Evolutionary conservation across 2,113 vertebrate species (phyloP), one percentile per base, ranked within the genome.

Genomic region (Phoxinus phoxinus): DNA sequence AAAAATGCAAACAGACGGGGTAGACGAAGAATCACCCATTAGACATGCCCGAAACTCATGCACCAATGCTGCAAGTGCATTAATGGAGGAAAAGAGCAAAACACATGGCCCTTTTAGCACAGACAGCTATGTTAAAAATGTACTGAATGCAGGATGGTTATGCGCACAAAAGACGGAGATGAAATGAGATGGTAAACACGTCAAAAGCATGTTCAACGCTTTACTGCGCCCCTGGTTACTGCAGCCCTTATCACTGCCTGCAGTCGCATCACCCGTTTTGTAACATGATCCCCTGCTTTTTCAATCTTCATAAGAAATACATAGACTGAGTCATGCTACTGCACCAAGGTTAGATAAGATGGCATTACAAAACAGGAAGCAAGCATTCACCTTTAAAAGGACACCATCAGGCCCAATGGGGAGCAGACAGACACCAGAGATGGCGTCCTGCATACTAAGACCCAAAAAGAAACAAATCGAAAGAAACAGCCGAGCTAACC

Each of bases 61-160:
- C 23, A 10, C 15, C 7, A 27, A 27, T 13, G 9, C 35, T 74
- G n/a, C 9, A 77, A 71, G 25, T 46, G 35, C 69, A 59, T 72
- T 46, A 46, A 53, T 15, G 41, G 35, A 15, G 30, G 37, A 23
- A 56, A 35, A 76, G 67, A 12, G 73, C 56, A 65, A 84, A 32
- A 9, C 51, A 32, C 35, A 44, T 3, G 4, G 10, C 10, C 1
- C 12, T 25, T 61, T 61, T 32, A 69, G 37, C 61, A 17, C 44
- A 79, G 32, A 8, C 61, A 80, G 84, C 63, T 72, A 72, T 80
- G 76, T 30, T 11, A 85, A 71, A 85, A 37, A 85, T 85, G 12
- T 75, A 79, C 61, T 25, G 46, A 85, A 71, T 77, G 72, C 74
- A 27, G 13, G 17, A 76, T 75, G 30, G 35, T 21, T 30, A 67